Base-by-base conservation (phyloP, 2,888 invertebrate species). In the Sicus ferrugineus region DNA sequence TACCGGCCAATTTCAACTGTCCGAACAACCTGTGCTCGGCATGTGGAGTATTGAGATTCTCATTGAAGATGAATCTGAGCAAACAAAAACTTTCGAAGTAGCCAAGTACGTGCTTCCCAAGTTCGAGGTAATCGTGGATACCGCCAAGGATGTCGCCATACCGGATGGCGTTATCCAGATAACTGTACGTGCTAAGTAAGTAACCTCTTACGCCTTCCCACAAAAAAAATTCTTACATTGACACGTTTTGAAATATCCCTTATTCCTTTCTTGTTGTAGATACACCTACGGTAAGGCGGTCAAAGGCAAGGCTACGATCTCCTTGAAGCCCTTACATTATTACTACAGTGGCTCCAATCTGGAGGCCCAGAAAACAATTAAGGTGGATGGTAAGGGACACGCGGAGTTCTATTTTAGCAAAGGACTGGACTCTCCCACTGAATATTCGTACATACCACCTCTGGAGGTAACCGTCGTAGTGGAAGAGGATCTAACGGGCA, bases 71-170 rank as follows among this genome's bases (percentile, higher is more conserved):
- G 76, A 76, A 1, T n/a, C 16, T 2, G n/a, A 68, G 1, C 69
- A 67, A 3, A 62, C 61, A 0, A 80, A 84, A 73, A 61, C 68
- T 1, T 80, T 84, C 50, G 89, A 92, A 80, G 93, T 97, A 14
- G 95, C 94, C 16, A 93, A 95, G 84, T 96, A 95, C 81, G 92
- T 97, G 65, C 86, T 95, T 73, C 98, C 98, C 0, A 96, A 96
- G 81, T 98, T 97, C 85, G 91, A 96, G 80, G 93, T 98, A 70
- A 89, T 89, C 34, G 90, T 98, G 72, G 90, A 93, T 74, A 89
- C 95, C 38, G 93, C 94, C 0, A 89, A 92, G 67, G 94, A 95
- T 83, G 89, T 92, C 6, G 92, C 95, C 1, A 92, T 94, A 81
- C 90, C 90, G 74, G 94, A 95, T 66, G 91, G 91, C 56, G 89